Evolutionary conservation across 2,888 invertebrate genomes (phyloP).

Genomic region (Acheta domesticus): DNA sequence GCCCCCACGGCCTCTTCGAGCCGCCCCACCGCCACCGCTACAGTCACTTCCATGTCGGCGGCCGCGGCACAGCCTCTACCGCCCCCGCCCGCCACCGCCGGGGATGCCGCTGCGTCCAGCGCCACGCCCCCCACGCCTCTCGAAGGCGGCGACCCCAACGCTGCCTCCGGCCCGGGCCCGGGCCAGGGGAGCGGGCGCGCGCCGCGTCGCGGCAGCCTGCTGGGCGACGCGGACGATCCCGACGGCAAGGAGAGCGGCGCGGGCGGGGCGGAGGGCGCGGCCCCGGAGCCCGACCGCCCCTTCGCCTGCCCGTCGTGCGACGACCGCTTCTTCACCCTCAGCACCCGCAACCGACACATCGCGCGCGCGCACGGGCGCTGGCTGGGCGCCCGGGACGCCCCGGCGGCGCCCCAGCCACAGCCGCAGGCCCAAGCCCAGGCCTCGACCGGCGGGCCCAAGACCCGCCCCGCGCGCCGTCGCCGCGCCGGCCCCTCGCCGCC

Average conservation of each 20-base stretch:
- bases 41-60: neutral
- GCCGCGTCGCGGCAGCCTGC: too few relatives aligned
- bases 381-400: constrained; percentile 12
- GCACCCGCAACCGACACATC: constrained; percentile 27
- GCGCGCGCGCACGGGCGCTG: constrained; percentile 29
- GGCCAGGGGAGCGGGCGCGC: neutral
- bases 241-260: neutral
- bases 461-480: neutral
- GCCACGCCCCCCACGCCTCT: neutral
- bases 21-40: neutral
- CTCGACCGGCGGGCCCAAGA: neutral
- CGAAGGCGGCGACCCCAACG: neutral
- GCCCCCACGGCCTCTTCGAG: too few relatives aligned
- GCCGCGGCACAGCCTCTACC: neutral
- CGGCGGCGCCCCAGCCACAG: neutral
- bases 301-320: constrained; percentile 1
- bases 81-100: neutral
- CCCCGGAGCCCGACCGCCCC: neutral
- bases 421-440: neutral
- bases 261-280: neutral
- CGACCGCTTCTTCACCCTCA: constrained; percentile 19
- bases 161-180: neutral
- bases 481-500: neutral
- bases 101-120: neutral
- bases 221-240: neutral